These are phyloP conservation scores for Osedax frankpressi DNA, from an alignment of 2,888 invertebrate species.

Conservation along the genomic window DNA sequence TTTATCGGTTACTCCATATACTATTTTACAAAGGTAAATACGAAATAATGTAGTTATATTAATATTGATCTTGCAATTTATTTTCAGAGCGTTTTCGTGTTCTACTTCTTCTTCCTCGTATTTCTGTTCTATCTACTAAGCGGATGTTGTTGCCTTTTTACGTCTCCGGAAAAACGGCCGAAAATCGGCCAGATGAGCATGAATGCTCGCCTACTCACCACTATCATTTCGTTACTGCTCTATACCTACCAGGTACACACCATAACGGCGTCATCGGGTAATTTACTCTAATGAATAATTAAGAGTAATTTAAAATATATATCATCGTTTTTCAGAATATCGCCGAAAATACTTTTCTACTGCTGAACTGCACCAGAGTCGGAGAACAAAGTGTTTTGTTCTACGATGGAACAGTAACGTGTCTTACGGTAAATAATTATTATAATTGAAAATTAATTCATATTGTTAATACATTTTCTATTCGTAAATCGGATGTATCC, in stretches of 20 bases:
- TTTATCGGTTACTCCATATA: too few species aligned
- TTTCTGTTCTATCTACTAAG: constrained; percentile 15
- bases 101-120: constrained; percentile 13
- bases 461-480: too few species aligned
- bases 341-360: constrained; percentile 16
- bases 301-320: neutral
- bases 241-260: constrained; percentile 18
- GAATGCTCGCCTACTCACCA: constrained; percentile 12
- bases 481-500: too few species aligned
- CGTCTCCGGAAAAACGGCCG: constrained; percentile 13
- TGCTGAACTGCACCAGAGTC: constrained; percentile 22
- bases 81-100: constrained; percentile 9
- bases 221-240: constrained; percentile 19
- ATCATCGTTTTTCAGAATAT: constrained; percentile 12
- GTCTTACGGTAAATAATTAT: constrained; percentile 4
- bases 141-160: constrained; percentile 13
- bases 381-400: constrained; percentile 18
- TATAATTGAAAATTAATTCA: too few species aligned
- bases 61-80: too few species aligned
- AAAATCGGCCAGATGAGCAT: neutral
- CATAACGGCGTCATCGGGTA: too few species aligned
- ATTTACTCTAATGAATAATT: neutral
- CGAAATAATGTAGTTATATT: too few species aligned
- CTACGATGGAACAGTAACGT: constrained; percentile 22
- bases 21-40: too few species aligned